Percentiles rank a stretch among this genome's conserved stretches.
Evolutionary conservation across 2,888 invertebrate genomes (phyloP).

Genomic region (Drosophila mayaguana): DNA sequence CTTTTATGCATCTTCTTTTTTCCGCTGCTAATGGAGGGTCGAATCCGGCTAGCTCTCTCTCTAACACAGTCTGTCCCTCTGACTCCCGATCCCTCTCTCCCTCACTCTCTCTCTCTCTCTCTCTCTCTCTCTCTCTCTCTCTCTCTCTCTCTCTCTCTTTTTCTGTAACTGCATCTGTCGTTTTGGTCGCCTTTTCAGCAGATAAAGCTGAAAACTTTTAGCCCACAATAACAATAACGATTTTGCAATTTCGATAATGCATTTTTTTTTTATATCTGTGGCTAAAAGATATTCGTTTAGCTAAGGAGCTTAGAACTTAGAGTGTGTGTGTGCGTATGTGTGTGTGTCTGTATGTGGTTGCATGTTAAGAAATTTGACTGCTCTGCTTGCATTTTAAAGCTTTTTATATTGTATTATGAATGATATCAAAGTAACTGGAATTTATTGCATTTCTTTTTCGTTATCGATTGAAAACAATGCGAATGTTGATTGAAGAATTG

Average conservation of each 20-base stretch:
- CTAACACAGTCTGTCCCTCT: too few relatives aligned
- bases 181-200: constrained; percentile 40
- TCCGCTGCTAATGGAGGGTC: constrained; percentile 51
- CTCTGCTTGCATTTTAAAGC: constrained; percentile 11
- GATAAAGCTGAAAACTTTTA: constrained; percentile 72
- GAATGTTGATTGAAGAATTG: too few relatives aligned
- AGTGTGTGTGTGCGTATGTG: constrained; percentile 10
- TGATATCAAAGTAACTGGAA: neutral
- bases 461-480: neutral
- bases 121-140: neutral
- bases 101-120: neutral
- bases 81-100: too few relatives aligned
- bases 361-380: constrained; percentile 24
- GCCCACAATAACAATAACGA: constrained; percentile 74
- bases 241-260: constrained; percentile 77
- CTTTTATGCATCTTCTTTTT: constrained; percentile 49
- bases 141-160: neutral
- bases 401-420: neutral
- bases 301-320: constrained; percentile 31
- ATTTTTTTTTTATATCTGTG: constrained; percentile 56
- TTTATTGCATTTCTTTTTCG: neutral
- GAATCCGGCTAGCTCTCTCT: constrained; percentile 19
- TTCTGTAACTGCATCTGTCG: constrained; percentile 10
- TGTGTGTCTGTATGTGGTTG: constrained; percentile 4
- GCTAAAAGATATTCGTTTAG: constrained; percentile 33